Conservation (phyloP, 2,888 invertebrate species). For the Zootermopsis nevadensis region DNA sequence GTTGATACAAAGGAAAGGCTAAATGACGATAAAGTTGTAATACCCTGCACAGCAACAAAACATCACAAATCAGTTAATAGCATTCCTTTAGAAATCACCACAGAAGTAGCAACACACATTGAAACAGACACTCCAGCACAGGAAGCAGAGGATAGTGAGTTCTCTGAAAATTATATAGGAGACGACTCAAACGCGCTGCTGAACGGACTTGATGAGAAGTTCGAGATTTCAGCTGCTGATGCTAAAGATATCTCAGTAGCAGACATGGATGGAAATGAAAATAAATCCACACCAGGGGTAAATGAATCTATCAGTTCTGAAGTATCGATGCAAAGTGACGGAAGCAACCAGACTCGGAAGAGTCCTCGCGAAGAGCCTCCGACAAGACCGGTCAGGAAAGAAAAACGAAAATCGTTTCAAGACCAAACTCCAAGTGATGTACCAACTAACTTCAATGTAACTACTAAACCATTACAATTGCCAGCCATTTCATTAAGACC, state of each 20-base stretch:
- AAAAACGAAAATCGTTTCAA: not conserved
- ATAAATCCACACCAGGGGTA: not conserved
- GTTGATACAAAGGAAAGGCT: not conserved
- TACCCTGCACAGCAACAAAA: not conserved
- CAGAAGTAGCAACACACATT: not conserved
- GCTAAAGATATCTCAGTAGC: not conserved
- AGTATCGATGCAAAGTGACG: not conserved
- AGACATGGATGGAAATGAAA: conserved; percentile 14
- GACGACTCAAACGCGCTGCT: not conserved
- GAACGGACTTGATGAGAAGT: not conserved
- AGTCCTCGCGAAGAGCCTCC: not conserved
- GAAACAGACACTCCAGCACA: not conserved
- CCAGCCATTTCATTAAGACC: conserved; percentile 20
- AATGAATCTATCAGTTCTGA: not conserved
- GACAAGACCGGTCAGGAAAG: not conserved
- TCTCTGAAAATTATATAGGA: not conserved
- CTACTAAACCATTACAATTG: not conserved
- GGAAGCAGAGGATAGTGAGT: not conserved
- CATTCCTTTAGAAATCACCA: conserved; percentile 9
- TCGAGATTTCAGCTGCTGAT: not conserved
- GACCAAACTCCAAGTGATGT: not conserved
- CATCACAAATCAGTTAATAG: not conserved
- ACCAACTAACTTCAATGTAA: not conserved
- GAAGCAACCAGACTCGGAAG: not conserved
- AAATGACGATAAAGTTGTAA: not conserved